Conservation (phyloP, 2,113 vertebrate species). For the Microcebus murinus region DNA sequence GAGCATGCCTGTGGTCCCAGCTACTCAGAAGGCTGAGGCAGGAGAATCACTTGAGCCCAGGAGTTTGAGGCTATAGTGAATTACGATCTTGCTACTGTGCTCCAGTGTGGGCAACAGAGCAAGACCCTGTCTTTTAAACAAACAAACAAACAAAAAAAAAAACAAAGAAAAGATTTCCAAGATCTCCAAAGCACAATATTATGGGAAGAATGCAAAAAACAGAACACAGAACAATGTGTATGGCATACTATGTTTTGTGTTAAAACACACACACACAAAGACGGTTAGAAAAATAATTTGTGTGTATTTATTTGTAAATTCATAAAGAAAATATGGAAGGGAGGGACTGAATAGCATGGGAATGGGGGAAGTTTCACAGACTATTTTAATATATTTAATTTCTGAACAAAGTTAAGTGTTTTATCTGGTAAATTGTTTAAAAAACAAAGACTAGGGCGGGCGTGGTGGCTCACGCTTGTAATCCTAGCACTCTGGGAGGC, state of each 20-base stretch:
- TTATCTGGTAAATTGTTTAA: slow-evolving; percentile 3
- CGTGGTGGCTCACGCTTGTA: too few species aligned
- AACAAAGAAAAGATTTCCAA: background rate
- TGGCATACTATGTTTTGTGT: background rate
- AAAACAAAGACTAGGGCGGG: background rate
- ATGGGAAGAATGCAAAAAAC: background rate
- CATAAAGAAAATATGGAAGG: background rate
- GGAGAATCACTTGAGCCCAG: too few species aligned
- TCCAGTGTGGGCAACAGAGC: too few species aligned
- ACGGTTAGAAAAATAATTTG: background rate
- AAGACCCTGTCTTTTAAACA: too few species aligned
- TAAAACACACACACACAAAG: background rate
- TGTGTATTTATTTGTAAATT: slow-evolving; percentile 5
- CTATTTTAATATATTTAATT: background rate
- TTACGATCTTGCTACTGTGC: too few species aligned
- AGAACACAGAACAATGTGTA: background rate
- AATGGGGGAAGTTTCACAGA: background rate
- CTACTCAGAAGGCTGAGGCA: too few species aligned
- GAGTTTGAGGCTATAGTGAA: too few species aligned
- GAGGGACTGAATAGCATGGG: background rate
- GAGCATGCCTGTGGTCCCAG: too few species aligned
- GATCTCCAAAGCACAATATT: background rate
- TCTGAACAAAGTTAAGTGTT: background rate
- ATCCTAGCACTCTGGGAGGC: too few species aligned
- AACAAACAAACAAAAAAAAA: too few species aligned